Base-by-base conservation (phyloP, 1,140 invertebrate species). In the Heliconius melpomene region DNA sequence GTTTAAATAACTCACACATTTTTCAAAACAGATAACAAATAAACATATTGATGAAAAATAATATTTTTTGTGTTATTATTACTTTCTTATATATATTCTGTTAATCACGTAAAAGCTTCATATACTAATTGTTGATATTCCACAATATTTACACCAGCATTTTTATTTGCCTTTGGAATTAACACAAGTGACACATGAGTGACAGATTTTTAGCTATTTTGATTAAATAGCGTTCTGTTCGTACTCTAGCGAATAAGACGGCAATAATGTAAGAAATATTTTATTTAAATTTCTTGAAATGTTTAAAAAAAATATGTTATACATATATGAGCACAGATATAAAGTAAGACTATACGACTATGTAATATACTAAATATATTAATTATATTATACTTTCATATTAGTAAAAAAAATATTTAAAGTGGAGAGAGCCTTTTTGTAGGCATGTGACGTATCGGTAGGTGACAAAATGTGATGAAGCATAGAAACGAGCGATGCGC, bases 401-500 rank as follows among this genome's bases (percentile, higher is more conserved):
- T 66, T 1, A 66, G 23, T 66, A 29, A 66, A 66, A 57, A 66
- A 66, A 66, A 60, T 20, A 71, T 72, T 32, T 38, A 72, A 72
- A 38, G 71, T 38, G 71, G 36, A 72, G 36, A 72, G 29, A 72
- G 36, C 36, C 71, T 36, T 72, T 57, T 54, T 29, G 20, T 72
- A 74, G 74, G 71, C 78, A 74, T 77, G 82, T 72, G 71, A 72
- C 71, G 74, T 66, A 75, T 81, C 81, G 78, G 26, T 81, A 79
- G 72, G 80, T 80, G 78, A 79, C 81, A 81, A 79, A 78, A 81
- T 79, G 84, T 75, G 82, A 74, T 79, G 80, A 79, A 84, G 82
- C 85, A 79, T 84, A 70, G 78, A 84, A 80, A 74, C 74, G 81
- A 79, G 76, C 82, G 80, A 86, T 71, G 80, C 83, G 80, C 84